Evolutionary conservation across 2,888 invertebrate genomes (phyloP), one percentile per base, ranked within the genome.

Genomic region (Hydraecia micacea): DNA sequence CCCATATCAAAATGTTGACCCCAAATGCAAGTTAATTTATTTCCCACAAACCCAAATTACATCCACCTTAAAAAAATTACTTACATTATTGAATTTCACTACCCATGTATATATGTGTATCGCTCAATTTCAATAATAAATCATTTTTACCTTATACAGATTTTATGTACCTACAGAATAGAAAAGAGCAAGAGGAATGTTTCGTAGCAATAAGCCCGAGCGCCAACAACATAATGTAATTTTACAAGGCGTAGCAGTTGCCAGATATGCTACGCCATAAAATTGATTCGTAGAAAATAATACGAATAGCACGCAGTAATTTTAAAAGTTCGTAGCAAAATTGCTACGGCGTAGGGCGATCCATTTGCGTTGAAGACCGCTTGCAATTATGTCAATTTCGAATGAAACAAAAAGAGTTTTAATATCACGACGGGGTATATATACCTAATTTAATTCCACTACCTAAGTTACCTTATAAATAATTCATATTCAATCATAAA

Each of bases 261-360:
- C 55, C 82, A 60, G 62, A 52, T 36, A 67, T 52, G 21, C 15
- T 28, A 52, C 49, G 28, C 36, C 46, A 42, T 39, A 46, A 49
- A 72, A 79, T 58, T 36, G 25, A 80, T 80, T 63, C 11, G 1
- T 46, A 55, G 13, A 70, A 70, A 60, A 39, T 55, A 55, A 42
- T 55, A 36, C 32, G 25, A n/a, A 62, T 28, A 62, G 25, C 21
- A 18, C 9, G 65, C 36, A 76, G 21, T 46, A 28, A 4, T 76
- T 68, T 67, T 32, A 58, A n/a, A 69, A 75, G 9, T 76, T 77
- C 46, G 55, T 58, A 82, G n/a, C 55, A 3, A 25, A 60, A 70
- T 46, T n/a, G 21, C 39, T 81, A 70, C 52, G 70, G 15, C 66
- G 52, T 67, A 81, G 28, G 15, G 28, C 8, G 8, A 36, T 42